phyloP scores from a whole-genome alignment of 2,113 vertebrate species.

The Conger conger region DNA sequence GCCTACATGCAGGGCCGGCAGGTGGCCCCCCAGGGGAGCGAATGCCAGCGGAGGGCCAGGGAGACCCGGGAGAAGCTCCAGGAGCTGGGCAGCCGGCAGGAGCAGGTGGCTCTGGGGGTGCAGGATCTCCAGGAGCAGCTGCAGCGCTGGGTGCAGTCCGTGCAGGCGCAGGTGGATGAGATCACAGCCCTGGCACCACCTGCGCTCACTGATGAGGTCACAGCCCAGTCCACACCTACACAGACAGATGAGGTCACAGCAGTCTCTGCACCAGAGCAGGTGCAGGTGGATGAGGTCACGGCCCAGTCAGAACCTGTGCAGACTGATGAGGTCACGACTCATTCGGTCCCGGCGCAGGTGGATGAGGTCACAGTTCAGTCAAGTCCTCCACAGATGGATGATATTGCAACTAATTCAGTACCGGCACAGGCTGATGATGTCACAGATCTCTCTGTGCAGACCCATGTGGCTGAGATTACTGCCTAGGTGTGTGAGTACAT shows the following conservation, averaged over 20 bases:
- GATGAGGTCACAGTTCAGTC: slow-evolving; percentile 15
- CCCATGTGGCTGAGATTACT: slow-evolving; percentile 27
- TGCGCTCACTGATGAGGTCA: slow-evolving; percentile 30
- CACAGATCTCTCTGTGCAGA: slow-evolving; percentile 29
- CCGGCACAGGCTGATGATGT: slow-evolving; percentile 35
- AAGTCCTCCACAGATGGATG: background rate
- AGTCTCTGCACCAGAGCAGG: slow-evolving; percentile 30
- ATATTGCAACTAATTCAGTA: slow-evolving; percentile 28
- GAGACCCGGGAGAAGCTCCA: slow-evolving; percentile 62
- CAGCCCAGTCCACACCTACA: background rate
- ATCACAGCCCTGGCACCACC: slow-evolving; percentile 31
- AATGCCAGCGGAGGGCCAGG: slow-evolving; percentile 43
- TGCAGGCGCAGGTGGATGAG: slow-evolving; percentile 44
- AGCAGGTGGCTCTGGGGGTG: slow-evolving; percentile 62
- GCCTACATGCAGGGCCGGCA: slow-evolving; percentile 64
- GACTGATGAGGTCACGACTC: slow-evolving; percentile 34
- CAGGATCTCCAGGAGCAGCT: slow-evolving; percentile 60
- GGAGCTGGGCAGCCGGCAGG: slow-evolving; percentile 66
- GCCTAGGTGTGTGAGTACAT: background rate
- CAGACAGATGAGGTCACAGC: slow-evolving; percentile 2
- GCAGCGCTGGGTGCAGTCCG: slow-evolving; percentile 63
- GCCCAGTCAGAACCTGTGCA: slow-evolving; percentile 32
- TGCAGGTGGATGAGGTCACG: slow-evolving; percentile 31
- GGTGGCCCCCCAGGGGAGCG: slow-evolving; percentile 19
- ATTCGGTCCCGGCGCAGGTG: slow-evolving; percentile 30